These are phyloP conservation scores for Puma concolor DNA, from an alignment of 2,113 vertebrate genomes.

Conservation along the genomic window DNA sequence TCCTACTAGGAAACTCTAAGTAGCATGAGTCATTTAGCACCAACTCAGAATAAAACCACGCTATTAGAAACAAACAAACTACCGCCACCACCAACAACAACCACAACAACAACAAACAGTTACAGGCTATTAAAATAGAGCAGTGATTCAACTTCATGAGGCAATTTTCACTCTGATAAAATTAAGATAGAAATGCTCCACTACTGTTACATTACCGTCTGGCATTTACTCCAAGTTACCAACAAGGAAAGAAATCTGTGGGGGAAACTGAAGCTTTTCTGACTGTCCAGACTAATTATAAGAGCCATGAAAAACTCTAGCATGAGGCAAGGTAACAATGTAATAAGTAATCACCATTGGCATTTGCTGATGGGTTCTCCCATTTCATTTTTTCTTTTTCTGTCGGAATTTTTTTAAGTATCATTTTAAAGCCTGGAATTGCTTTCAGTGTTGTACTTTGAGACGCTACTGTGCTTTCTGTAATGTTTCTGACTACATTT, in stretches of 20 bases:
- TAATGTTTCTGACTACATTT: neutral
- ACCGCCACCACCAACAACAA: neutral
- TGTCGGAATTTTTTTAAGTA: neutral
- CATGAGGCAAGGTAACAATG: neutral
- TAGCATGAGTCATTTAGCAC: neutral
- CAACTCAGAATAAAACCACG: neutral
- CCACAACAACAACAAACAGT: neutral
- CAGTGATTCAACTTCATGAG: neutral
- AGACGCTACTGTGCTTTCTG: neutral
- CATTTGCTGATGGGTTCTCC: neutral
- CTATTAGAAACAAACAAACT: neutral
- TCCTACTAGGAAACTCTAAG: neutral
- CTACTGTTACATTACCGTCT: neutral
- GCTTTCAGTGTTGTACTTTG: neutral
- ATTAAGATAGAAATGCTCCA: neutral
- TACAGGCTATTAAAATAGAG: neutral
- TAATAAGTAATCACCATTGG: neutral
- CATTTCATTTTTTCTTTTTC: neutral
- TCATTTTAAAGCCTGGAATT: neutral
- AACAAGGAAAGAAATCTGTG: neutral
- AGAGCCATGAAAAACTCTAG: neutral
- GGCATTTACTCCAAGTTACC: neutral
- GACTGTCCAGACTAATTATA: neutral
- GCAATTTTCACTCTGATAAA: neutral
- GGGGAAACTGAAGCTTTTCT: neutral